Percentiles rank a stretch among this genome's conserved stretches.
These are phyloP conservation scores for Dipodomys spectabilis DNA, from an alignment of 2,113 vertebrate genomes.

Conservation along the genomic window DNA sequence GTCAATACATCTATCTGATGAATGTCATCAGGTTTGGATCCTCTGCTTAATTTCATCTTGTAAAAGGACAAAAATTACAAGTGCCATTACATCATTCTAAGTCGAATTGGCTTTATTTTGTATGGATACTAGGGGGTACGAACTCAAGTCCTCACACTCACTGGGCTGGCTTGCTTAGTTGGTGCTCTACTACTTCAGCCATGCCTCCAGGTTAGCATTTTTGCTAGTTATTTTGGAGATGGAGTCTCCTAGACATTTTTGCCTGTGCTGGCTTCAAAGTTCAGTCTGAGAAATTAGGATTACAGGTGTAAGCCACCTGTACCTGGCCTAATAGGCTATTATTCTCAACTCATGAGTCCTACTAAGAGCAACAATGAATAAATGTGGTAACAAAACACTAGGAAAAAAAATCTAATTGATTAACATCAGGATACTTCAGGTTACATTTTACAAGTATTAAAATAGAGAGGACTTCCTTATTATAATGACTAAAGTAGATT, in stretches of 20 bases:
- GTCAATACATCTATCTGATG: not conserved
- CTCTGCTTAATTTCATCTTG: not conserved
- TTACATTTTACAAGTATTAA: not conserved
- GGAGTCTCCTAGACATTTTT: too few species aligned
- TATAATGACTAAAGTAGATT: not conserved
- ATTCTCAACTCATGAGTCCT: not conserved
- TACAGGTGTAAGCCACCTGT: too few species aligned
- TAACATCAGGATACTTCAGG: not conserved
- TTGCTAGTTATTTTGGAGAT: too few species aligned
- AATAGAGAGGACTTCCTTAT: not conserved
- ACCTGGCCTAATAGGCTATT: too few species aligned
- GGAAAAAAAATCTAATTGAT: not conserved
- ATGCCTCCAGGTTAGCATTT: too few species aligned
- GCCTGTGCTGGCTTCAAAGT: too few species aligned
- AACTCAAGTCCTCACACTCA: too few species aligned
- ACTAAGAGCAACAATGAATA: not conserved
- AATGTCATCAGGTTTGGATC: conserved; percentile 1
- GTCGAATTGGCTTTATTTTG: not conserved
- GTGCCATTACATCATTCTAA: not conserved
- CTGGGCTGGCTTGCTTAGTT: too few species aligned
- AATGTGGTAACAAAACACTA: not conserved
- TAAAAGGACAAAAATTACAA: not conserved
- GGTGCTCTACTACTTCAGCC: too few species aligned
- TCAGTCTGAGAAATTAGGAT: too few species aligned
- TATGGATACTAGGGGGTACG: too few species aligned